Conservation (phyloP, 1,140 invertebrate species). For the Danaus plexippus region DNA sequence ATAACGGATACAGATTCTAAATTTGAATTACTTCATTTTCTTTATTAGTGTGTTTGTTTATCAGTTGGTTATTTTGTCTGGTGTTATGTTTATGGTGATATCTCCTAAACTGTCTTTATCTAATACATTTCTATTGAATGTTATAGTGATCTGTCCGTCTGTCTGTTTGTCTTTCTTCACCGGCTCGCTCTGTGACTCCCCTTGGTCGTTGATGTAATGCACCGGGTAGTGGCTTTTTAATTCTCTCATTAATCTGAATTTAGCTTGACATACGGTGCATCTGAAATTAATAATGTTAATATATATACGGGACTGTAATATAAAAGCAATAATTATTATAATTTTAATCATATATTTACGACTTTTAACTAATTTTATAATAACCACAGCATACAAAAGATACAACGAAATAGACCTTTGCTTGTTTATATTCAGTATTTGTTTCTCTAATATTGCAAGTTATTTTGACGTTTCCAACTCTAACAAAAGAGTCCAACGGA, state of each 20-base stretch:
- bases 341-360: too few relatives aligned
- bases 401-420: too few relatives aligned
- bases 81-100: conserved; percentile 45
- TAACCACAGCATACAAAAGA: too few relatives aligned
- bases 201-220: conserved; percentile 44
- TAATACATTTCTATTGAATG: conserved; percentile 34
- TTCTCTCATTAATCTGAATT: conserved; percentile 58
- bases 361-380: too few relatives aligned
- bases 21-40: too few relatives aligned
- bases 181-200: conserved; percentile 7
- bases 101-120: conserved; percentile 38
- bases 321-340: too few relatives aligned
- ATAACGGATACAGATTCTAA: too few relatives aligned
- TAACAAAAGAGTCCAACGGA: too few relatives aligned
- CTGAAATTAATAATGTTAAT: conserved; percentile 18
- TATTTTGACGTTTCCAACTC: too few relatives aligned
- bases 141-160: conserved; percentile 43
- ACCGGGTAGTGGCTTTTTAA: conserved; percentile 62
- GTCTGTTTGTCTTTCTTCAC: conserved; percentile 16
- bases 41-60: neutral
- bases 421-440: too few relatives aligned
- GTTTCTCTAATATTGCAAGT: too few relatives aligned
- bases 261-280: conserved; percentile 46
- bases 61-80: conserved; percentile 25
- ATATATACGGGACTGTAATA: too few relatives aligned